These are phyloP conservation scores for Papilio machaon DNA, from an alignment of 1,140 invertebrate genomes.

Conservation along the genomic window DNA sequence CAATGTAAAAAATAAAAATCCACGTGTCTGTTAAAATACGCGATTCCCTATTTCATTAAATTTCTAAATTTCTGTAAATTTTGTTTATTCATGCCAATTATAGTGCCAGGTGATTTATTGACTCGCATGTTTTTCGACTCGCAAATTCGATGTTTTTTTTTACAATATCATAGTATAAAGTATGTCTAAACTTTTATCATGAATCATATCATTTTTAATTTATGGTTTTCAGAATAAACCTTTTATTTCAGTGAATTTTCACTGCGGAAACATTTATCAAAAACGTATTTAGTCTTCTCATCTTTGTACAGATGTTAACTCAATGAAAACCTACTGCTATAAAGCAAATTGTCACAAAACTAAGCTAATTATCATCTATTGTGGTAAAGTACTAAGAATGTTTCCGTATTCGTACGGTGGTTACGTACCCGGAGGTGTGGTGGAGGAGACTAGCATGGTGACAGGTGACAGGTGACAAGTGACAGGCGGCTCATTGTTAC, in stretches of 20 bases:
- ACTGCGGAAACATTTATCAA: no score
- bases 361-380: no score
- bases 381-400: no score
- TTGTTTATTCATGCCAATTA: neutral
- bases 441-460: neutral
- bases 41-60: neutral
- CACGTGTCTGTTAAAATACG: neutral
- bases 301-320: no score
- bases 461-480: constrained; percentile 14
- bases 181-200: no score
- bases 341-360: no score
- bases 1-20: neutral
- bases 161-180: no score
- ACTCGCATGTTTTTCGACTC: neutral
- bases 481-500: constrained; percentile 7
- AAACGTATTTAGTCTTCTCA: no score
- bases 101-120: neutral
- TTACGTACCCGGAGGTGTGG: constrained; percentile 3
- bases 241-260: no score
- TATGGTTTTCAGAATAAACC: no score
- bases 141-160: neutral
- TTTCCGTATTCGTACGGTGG: neutral
- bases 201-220: no score
- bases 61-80: neutral
- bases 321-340: no score